Evolutionary conservation across 2,888 invertebrate species (phyloP).

Genomic region (Hydrotaea diabolus): DNA sequence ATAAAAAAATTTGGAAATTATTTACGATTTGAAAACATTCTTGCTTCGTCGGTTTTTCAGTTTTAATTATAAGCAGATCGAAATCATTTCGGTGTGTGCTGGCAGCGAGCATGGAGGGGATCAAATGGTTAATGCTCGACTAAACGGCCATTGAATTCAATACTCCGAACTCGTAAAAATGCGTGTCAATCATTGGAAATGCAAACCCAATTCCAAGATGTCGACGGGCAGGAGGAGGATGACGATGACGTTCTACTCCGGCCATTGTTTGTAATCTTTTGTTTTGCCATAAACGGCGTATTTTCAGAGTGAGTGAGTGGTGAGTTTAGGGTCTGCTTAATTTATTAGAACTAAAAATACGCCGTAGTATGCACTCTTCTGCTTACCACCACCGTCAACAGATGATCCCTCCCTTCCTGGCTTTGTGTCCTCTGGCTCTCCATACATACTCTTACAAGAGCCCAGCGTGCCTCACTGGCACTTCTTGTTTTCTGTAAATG

Average conservation of each 20-base stretch:
- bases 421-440: not conserved
- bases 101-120: not conserved
- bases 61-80: conserved; percentile 32
- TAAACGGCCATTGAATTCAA: not conserved
- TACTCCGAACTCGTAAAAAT: conserved; percentile 25
- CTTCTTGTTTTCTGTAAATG: not conserved
- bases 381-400: too few species aligned
- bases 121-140: conserved; percentile 1
- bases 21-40: conserved; percentile 26
- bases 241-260: not conserved
- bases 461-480: not conserved
- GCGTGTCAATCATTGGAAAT: conserved; percentile 24
- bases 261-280: conserved; percentile 18
- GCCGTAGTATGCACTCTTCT: too few species aligned
- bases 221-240: not conserved
- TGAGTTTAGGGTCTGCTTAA: not conserved
- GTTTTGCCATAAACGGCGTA: not conserved
- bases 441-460: not conserved
- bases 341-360: conserved; percentile 11
- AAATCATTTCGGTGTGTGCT: not conserved
- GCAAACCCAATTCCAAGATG: not conserved
- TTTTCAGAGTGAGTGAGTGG: not conserved
- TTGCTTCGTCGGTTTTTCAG: not conserved
- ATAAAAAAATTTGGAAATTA: conserved; percentile 15
- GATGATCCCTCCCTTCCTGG: not conserved